A percentile compares a stretch with the other conserved stretches of the same genome.
phyloP scores from a whole-genome alignment of 1,140 invertebrate species.

The Neodiprion lecontei region DNA sequence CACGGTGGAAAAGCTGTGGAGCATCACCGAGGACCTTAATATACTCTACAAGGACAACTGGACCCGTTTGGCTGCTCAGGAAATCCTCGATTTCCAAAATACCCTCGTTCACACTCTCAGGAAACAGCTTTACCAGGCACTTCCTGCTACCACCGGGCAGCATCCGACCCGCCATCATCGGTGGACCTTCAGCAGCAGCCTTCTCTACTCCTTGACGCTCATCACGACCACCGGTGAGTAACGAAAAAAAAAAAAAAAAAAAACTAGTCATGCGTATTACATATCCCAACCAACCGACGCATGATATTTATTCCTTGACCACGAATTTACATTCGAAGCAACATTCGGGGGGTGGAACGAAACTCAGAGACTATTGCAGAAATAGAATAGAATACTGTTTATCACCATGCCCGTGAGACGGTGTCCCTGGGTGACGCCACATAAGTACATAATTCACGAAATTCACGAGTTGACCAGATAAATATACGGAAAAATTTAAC shows the following conservation, averaged over 20 bases:
- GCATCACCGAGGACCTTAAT: constrained; percentile 92
- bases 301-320: not conserved
- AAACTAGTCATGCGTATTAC: not conserved
- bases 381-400: too few relatives aligned
- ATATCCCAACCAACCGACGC: not conserved
- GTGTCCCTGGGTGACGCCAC: too few relatives aligned
- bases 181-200: constrained; percentile 91
- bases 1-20: constrained; percentile 87
- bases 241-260: not conserved
- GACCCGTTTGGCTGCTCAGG: constrained; percentile 83
- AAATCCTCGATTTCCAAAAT: constrained; percentile 86
- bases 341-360: too few relatives aligned
- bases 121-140: constrained; percentile 33
- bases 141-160: constrained; percentile 41
- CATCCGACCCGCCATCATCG: constrained; percentile 65
- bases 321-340: too few relatives aligned
- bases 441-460: too few relatives aligned
- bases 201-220: constrained; percentile 93
- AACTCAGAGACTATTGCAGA: too few relatives aligned
- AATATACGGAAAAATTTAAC: too few relatives aligned
- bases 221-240: constrained; percentile 95
- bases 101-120: constrained; percentile 58
- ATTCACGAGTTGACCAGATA: too few relatives aligned
- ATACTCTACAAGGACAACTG: constrained; percentile 95
- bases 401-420: too few relatives aligned